These are phyloP conservation scores for Enoplosus armatus DNA, from an alignment of 2,797 vertebrate species.

Conservation along the genomic window DNA sequence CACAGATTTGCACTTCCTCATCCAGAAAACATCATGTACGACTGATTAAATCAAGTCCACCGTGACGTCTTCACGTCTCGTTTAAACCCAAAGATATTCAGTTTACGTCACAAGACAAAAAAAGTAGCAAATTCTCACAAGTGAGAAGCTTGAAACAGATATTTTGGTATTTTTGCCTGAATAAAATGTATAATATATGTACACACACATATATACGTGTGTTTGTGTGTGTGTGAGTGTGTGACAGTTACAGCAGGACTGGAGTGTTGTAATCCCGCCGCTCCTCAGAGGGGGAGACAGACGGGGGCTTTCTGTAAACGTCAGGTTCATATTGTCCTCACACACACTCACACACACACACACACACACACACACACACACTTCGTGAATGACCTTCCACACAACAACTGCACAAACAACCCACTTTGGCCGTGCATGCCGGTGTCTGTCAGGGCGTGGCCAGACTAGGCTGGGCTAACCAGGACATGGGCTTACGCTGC, in stretches of 20 bases:
- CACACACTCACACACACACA: slow-evolving; percentile 54
- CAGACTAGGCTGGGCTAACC: slow-evolving; percentile 25
- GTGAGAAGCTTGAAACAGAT: not conserved
- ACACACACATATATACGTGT: not conserved
- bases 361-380: slow-evolving; percentile 58
- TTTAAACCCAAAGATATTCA: not conserved
- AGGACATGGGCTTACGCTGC: slow-evolving; percentile 14
- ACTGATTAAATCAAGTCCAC: no score
- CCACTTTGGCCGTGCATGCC: slow-evolving; percentile 46
- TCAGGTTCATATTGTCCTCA: slow-evolving; percentile 77
- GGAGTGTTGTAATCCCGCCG: slow-evolving; percentile 69
- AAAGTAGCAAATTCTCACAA: not conserved
- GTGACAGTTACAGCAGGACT: slow-evolving; percentile 58
- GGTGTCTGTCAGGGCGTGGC: slow-evolving; percentile 48
- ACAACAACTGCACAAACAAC: slow-evolving; percentile 80
- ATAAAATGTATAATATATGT: no score
- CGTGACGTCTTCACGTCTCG: not conserved
- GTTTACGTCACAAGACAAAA: not conserved
- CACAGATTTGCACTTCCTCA: not conserved
- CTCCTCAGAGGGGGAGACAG: slow-evolving; percentile 57
- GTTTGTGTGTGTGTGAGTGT: slow-evolving; percentile 7
- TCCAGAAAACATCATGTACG: not conserved
- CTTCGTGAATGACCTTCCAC: slow-evolving; percentile 68
- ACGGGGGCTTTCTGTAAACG: slow-evolving; percentile 75
- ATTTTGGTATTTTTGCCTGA: not conserved